These are phyloP conservation scores for Tetragonisca angustula DNA, from an alignment of 2,888 invertebrate genomes.

Conservation along the genomic window DNA sequence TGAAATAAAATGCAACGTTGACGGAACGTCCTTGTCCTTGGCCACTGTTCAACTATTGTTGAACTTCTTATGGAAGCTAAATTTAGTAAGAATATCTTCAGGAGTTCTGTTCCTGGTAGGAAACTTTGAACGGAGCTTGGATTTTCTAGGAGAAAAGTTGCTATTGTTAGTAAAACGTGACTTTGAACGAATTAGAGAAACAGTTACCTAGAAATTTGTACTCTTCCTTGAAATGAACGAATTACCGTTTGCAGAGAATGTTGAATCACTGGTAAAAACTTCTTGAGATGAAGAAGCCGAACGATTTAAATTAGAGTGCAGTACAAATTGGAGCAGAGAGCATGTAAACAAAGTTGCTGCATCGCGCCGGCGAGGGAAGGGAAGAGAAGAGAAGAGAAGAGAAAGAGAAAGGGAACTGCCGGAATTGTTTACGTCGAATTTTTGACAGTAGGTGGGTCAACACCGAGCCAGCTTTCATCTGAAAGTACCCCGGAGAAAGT, in stretches of 20 bases:
- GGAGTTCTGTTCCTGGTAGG: background rate
- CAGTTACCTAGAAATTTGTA: background rate
- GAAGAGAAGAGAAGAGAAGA: no score
- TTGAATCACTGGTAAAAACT: background rate
- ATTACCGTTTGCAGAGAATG: background rate
- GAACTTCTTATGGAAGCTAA: background rate
- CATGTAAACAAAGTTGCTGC: constrained; percentile 2
- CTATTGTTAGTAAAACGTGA: background rate
- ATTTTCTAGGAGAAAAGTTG: background rate
- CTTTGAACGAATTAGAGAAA: background rate
- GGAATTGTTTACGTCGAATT: constrained; percentile 20
- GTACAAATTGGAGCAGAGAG: constrained; percentile 7
- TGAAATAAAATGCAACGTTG: background rate
- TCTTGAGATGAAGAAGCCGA: background rate
- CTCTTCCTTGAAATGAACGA: background rate
- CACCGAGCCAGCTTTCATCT: constrained; percentile 45
- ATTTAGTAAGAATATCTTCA: background rate
- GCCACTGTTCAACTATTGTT: background rate
- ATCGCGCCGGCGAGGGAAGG: background rate
- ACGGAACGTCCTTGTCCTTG: background rate
- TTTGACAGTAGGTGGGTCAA: constrained; percentile 55
- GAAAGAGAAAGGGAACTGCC: constrained; percentile 45
- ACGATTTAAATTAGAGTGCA: background rate
- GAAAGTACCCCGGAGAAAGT: constrained; percentile 56
- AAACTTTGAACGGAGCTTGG: background rate